Percentiles rank a stretch among this genome's conserved stretches.
phyloP scores from a whole-genome alignment of 2,888 invertebrate genomes.

The Agonopterix alstromeriana region DNA sequence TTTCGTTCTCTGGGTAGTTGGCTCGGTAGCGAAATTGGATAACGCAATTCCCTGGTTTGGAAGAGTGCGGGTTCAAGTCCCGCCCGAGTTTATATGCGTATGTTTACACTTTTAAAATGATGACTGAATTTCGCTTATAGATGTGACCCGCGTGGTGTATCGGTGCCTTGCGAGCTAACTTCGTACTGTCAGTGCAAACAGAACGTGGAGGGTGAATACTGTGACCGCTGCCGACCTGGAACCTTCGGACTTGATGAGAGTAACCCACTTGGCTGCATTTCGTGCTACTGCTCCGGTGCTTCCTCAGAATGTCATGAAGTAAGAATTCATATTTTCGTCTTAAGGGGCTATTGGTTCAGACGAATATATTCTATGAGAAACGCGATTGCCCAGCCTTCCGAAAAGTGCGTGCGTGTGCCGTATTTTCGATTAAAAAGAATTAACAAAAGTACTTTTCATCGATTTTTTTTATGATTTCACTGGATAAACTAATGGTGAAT shows the following conservation, averaged over 20 bases:
- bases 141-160: conserved; percentile 54
- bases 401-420: no score
- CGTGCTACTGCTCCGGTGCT: conserved; percentile 93
- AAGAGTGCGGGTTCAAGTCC: no score
- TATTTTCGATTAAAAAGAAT: no score
- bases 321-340: conserved; percentile 1
- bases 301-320: conserved; percentile 84
- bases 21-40: no score
- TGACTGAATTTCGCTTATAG: conserved; percentile 18
- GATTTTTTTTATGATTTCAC: no score
- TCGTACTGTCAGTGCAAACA: conserved; percentile 81
- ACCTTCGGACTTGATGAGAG: conserved; percentile 84
- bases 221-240: conserved; percentile 86
- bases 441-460: no score
- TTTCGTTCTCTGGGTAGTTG: no score
- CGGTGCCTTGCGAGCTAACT: conserved; percentile 41
- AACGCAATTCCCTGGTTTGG: no score
- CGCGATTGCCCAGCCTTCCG: no score
- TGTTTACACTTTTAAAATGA: not conserved
- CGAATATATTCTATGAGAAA: no score
- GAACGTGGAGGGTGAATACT: conserved; percentile 87
- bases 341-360: no score
- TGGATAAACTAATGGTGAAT: no score
- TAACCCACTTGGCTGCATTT: conserved; percentile 87
- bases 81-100: not conserved